Evolutionary conservation across 2,888 invertebrate genomes (phyloP), one percentile per base, ranked within the genome.

Genomic region (Stenurella melanura): DNA sequence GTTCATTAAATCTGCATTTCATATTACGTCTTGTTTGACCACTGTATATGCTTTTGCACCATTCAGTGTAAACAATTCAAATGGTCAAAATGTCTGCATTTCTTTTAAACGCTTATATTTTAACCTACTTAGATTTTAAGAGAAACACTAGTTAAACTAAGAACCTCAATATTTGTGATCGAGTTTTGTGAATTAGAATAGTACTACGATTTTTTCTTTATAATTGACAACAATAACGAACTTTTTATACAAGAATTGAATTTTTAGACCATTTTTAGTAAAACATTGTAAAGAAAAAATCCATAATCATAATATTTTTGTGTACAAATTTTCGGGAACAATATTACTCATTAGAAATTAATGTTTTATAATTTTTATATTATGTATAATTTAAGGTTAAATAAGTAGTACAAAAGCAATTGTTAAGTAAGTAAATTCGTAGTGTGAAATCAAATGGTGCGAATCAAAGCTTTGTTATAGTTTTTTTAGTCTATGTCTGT

Each of bases 361-460:
- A 26, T 34, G 17, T 63, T 63, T 34, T n/a, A 34, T 63, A 63
- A 17, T 30, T 63, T 60, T 63, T 63, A 63, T 63, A 63, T 38
- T n/a, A 34, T 34, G 6, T 26, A 58, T 18, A 38, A 58, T 38
- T 26, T 67, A 67, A 38, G 54, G 42, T 42, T 68, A 26, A 57
- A 34, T 38, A 60, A 58, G 58, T 60, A 70, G 70, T 42, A 42
- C 42, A 42, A 58, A 70, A 38, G 12, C 70, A 58, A 70, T 70
- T 70, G 17, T 17, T 70, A 17, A 58, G 70, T 70, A 60, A n/a
- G 38, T 38, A 38, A 38, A 38, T 38, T 38, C 11, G 42, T 42
- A 11, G 42, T 42, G 67, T 64, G 68, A 75, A 61, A 75, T 75
- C 75, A 75, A 75, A 69, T 70, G 75, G 75, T 75, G 75, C 75